phyloP scores from a whole-genome alignment of 2,797 vertebrate species.

The Tadarida brasiliensis region DNA sequence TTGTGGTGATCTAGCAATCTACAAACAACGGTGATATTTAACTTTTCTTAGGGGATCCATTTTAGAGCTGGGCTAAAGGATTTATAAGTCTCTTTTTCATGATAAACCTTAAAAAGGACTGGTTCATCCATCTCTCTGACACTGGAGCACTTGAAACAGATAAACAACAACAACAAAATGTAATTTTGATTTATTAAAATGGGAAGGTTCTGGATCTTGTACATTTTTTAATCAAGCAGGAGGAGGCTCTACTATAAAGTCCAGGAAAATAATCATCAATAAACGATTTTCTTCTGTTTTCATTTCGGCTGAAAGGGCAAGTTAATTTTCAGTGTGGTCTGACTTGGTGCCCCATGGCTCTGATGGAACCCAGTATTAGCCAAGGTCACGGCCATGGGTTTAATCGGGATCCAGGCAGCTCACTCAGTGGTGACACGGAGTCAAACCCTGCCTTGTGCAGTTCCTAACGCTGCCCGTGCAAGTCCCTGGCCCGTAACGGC shows the following conservation, averaged over 20 bases:
- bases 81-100: conserved; percentile 85
- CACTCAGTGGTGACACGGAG: not conserved
- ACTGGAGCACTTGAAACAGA: conserved; percentile 62
- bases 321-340: not conserved
- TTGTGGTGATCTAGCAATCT: conserved; percentile 89
- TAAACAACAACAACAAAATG: conserved; percentile 45
- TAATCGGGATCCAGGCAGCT: not conserved
- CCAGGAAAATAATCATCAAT: not conserved
- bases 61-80: conserved; percentile 87
- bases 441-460: not conserved
- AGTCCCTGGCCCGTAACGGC: not conserved
- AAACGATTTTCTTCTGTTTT: conserved; percentile 49
- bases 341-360: not conserved
- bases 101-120: conserved; percentile 80
- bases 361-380: not conserved
- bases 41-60: conserved; percentile 90
- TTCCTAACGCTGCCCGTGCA: not conserved
- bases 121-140: conserved; percentile 64
- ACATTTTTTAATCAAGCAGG: conserved; percentile 13
- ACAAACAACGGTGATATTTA: conserved; percentile 91
- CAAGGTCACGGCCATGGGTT: not conserved
- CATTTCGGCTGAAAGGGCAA: not conserved
- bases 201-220: conserved; percentile 77
- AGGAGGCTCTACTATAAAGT: not conserved
- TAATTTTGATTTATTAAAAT: conserved; percentile 85